Conservation (phyloP, 1,140 invertebrate genomes). For the Cyphomyrmex costatus region DNA sequence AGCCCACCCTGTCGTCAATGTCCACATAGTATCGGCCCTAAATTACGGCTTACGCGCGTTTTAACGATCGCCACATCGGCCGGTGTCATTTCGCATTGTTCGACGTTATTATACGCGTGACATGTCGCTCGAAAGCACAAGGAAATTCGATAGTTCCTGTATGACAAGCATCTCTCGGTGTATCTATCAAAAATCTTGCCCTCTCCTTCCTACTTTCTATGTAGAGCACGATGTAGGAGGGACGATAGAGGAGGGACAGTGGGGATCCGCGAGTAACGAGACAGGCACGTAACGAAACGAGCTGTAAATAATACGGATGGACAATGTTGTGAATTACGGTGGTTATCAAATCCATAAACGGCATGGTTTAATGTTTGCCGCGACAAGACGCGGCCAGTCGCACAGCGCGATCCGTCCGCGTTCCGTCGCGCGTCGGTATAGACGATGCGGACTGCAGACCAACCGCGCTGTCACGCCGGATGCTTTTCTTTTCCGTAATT, state of each 20-base stretch:
- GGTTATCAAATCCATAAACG: conserved; percentile 84
- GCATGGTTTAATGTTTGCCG: conserved; percentile 83
- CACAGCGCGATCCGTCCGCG: conserved; percentile 78
- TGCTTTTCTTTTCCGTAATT: conserved; percentile 68
- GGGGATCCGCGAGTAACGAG: conserved; percentile 33
- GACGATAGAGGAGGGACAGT: background rate
- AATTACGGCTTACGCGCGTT: conserved; percentile 67
- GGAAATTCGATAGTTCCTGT: conserved; percentile 76
- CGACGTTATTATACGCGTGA: conserved; percentile 60
- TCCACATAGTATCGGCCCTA: conserved; percentile 50
- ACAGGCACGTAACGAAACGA: conserved; percentile 78
- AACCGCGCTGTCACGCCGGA: conserved; percentile 70
- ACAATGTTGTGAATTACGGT: conserved; percentile 85
- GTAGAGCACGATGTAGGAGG: background rate
- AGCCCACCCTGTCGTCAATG: conserved; percentile 70
- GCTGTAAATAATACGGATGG: conserved; percentile 83
- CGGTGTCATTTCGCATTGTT: conserved; percentile 74
- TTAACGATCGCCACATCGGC: conserved; percentile 67
- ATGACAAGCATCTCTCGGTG: conserved; percentile 33
- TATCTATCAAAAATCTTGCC: conserved; percentile 23
- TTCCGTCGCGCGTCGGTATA: conserved; percentile 73
- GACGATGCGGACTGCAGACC: conserved; percentile 58
- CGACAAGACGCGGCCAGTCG: conserved; percentile 74
- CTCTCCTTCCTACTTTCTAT: background rate
- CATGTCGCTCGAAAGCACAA: conserved; percentile 53